A percentile compares a stretch with the other conserved stretches of the same genome.
Evolutionary conservation across 2,797 vertebrate genomes (phyloP).

Genomic region (Sparidentex hasta): DNA sequence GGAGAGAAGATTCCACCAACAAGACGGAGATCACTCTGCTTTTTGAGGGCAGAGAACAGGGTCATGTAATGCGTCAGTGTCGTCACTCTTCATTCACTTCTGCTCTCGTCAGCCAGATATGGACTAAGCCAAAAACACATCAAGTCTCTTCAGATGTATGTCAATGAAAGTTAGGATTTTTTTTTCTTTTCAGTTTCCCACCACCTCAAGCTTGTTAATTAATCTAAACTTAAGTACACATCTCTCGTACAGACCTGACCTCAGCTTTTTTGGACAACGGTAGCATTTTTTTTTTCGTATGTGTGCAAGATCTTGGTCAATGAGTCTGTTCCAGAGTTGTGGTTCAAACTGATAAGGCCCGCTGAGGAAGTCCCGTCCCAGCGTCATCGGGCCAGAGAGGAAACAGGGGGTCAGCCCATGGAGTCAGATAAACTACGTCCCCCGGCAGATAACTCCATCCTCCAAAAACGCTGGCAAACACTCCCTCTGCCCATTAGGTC

Average conservation of each 20-base stretch:
- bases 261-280: neutral
- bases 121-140: neutral
- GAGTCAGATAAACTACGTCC: conserved; percentile 78
- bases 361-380: conserved; percentile 87
- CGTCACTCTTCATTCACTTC: neutral
- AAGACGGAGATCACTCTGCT: too few species aligned
- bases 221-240: neutral
- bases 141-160: neutral
- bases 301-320: conserved; percentile 28
- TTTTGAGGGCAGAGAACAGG: too few species aligned
- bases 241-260: conserved; percentile 4
- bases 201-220: neutral
- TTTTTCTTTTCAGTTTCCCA: neutral
- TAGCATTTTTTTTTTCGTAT: neutral
- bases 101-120: neutral
- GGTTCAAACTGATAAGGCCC: conserved; percentile 84
- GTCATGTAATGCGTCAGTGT: neutral
- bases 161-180: neutral
- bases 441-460: conserved; percentile 35
- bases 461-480: conserved; percentile 23
- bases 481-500: conserved; percentile 41
- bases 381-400: conserved; percentile 80
- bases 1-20: too few species aligned
- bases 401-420: conserved; percentile 78
- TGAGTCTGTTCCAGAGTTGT: conserved; percentile 74